Conservation (phyloP, 2,113 vertebrate genomes). For the Miniopterus natalensis region DNA sequence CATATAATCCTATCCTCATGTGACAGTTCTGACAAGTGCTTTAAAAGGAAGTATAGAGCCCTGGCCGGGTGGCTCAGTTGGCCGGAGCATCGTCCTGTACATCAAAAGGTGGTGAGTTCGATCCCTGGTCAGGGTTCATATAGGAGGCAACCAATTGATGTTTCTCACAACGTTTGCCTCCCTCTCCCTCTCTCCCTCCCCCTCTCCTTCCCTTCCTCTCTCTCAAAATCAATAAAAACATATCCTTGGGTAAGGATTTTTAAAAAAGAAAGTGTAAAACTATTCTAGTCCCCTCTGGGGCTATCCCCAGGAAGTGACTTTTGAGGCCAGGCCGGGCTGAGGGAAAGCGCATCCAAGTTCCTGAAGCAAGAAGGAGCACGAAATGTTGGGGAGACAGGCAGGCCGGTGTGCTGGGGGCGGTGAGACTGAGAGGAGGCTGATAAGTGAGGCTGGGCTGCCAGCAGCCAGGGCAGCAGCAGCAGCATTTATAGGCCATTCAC, state of each 20-base stretch:
- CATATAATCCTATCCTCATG: no score
- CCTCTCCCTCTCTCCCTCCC: no score
- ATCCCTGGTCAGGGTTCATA: no score
- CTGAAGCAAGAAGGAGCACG: background rate
- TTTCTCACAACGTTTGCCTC: no score
- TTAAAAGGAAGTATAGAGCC: background rate
- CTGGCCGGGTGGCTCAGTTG: no score
- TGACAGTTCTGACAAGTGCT: background rate
- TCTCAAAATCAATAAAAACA: no score
- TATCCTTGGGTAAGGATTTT: no score
- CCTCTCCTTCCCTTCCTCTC: no score
- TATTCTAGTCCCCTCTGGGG: background rate
- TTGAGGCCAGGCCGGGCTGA: background rate
- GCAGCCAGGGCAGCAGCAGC: background rate
- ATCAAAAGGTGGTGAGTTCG: no score
- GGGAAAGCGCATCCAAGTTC: background rate
- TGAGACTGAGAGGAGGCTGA: background rate
- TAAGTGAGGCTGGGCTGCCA: background rate
- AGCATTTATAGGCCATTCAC: background rate
- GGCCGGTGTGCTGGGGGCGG: background rate
- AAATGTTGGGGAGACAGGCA: fast-evolving
- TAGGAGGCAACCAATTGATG: no score
- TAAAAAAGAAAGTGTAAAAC: background rate
- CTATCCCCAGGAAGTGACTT: background rate
- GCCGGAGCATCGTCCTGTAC: no score